phyloP scores from a whole-genome alignment of 2,888 invertebrate genomes.

The Eupeodes latifasciatus region DNA sequence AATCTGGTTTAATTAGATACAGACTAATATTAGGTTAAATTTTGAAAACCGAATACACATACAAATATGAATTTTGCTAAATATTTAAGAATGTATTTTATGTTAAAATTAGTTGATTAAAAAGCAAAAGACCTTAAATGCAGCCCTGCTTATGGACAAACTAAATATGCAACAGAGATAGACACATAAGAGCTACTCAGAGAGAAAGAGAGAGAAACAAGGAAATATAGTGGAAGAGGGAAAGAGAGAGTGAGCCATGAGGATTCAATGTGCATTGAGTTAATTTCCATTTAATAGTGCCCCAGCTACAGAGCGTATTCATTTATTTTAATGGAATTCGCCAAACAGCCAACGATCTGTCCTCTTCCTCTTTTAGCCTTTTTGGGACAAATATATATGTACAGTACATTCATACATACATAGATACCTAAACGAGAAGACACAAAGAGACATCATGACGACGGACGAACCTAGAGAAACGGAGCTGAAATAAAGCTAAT shows the following conservation, averaged over 20 bases:
- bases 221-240: neutral
- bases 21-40: too few species aligned
- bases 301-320: constrained; percentile 57
- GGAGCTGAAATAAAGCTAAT: constrained; percentile 71
- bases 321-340: constrained; percentile 71
- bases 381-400: constrained; percentile 13
- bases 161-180: neutral
- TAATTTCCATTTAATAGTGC: constrained; percentile 73
- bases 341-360: constrained; percentile 38
- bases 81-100: too few species aligned
- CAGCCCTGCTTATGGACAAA: constrained; percentile 10
- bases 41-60: too few species aligned
- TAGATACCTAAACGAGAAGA: constrained; percentile 8
- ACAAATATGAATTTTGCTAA: too few species aligned
- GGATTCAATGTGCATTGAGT: constrained; percentile 53
- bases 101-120: neutral
- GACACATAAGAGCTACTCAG: neutral
- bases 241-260: neutral
- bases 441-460: constrained; percentile 45
- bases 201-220: neutral
- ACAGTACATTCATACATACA: constrained; percentile 5
- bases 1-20: too few species aligned
- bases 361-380: constrained; percentile 4
- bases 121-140: neutral
- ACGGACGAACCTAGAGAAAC: constrained; percentile 40